phyloP scores from a whole-genome alignment of 2,888 invertebrate species.

The Stenodema calcarata region DNA sequence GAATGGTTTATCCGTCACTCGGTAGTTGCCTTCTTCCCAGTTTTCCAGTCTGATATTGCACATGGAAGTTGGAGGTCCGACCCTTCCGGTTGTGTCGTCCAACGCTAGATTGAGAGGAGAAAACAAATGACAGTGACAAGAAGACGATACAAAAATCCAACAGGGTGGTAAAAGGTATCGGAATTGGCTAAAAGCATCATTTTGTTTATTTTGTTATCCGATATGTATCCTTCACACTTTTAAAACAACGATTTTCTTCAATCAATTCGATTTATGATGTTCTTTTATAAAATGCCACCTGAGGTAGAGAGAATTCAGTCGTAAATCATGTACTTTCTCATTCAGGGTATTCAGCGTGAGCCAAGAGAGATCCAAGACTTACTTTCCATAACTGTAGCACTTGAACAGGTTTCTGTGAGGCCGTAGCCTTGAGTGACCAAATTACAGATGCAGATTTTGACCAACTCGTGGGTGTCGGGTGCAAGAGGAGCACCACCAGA shows the following conservation, averaged over 20 bases:
- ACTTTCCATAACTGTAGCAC: slow-evolving; percentile 86
- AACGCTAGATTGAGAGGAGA: slow-evolving; percentile 61
- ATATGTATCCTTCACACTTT: too few species aligned
- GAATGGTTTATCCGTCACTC: slow-evolving; percentile 82
- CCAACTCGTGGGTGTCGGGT: slow-evolving; percentile 93
- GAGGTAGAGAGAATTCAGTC: too few species aligned
- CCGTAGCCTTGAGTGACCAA: slow-evolving; percentile 94
- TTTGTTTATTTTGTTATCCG: too few species aligned
- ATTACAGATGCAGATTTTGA: slow-evolving; percentile 88
- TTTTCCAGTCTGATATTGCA: slow-evolving; percentile 85
- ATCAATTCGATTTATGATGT: too few species aligned
- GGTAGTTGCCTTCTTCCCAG: slow-evolving; percentile 95
- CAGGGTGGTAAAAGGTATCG: too few species aligned
- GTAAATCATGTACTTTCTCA: too few species aligned
- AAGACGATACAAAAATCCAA: not conserved
- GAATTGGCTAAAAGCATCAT: too few species aligned
- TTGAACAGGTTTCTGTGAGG: slow-evolving; percentile 94
- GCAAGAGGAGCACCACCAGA: slow-evolving; percentile 95
- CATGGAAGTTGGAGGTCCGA: slow-evolving; percentile 85
- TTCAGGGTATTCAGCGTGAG: too few species aligned
- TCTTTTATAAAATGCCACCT: too few species aligned
- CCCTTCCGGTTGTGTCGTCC: slow-evolving; percentile 80
- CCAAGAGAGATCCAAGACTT: slow-evolving; percentile 59
- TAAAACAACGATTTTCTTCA: too few species aligned
- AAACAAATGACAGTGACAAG: not conserved